A percentile compares a stretch with the other conserved stretches of the same genome.
Conservation (phyloP, 2,113 vertebrate species). For the Callopanchax toddi region DNA sequence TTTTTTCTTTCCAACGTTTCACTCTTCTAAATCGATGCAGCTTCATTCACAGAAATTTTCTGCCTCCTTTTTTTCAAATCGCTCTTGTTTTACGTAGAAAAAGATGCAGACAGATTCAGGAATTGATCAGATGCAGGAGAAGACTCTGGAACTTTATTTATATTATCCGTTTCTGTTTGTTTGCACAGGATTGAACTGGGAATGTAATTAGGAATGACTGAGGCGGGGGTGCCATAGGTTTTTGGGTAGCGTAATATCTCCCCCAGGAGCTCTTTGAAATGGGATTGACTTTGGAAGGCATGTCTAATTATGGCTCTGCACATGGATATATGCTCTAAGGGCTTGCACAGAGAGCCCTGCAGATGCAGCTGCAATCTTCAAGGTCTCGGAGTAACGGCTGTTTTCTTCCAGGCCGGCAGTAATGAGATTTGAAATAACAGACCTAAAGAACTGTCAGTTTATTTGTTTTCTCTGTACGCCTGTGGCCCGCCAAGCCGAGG, state of each 20-base stretch:
- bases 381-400: slow-evolving; percentile 23
- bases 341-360: slow-evolving; percentile 18
- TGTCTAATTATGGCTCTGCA: slow-evolving; percentile 60
- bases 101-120: slow-evolving; percentile 20
- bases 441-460: slow-evolving; percentile 21
- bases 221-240: slow-evolving; percentile 49
- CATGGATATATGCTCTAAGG: slow-evolving; percentile 34
- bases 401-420: slow-evolving; percentile 34
- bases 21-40: slow-evolving; percentile 14
- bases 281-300: slow-evolving; percentile 60
- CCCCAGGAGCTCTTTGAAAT: slow-evolving; percentile 58
- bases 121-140: slow-evolving; percentile 16
- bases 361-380: slow-evolving; percentile 22
- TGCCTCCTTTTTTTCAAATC: slow-evolving; percentile 34
- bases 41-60: slow-evolving; percentile 27
- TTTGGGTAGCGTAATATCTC: slow-evolving; percentile 52
- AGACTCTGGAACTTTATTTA: slow-evolving; percentile 17
- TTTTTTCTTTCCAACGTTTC: not conserved
- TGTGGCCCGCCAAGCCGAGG: slow-evolving; percentile 11
- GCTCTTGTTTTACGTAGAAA: not conserved
- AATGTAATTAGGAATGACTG: slow-evolving; percentile 66
- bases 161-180: slow-evolving; percentile 47
- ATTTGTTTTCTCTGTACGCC: slow-evolving; percentile 37
- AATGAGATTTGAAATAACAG: slow-evolving; percentile 54
- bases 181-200: slow-evolving; percentile 62